These are phyloP conservation scores for Hylyphantes graminicola DNA, from an alignment of 1,140 invertebrate species.

Conservation along the genomic window DNA sequence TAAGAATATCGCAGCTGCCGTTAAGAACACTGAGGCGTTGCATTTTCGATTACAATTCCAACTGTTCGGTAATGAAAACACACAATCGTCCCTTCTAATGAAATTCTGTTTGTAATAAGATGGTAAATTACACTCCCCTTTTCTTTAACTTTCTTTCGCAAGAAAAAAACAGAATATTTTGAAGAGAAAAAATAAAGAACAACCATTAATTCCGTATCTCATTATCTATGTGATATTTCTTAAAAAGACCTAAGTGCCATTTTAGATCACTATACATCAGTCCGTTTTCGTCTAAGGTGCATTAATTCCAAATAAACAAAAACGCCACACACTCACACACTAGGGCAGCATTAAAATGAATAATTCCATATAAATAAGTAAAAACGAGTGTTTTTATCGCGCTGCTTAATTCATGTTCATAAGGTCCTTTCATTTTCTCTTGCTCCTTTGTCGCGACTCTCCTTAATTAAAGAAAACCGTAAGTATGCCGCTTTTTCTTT, in stretches of 20 bases:
- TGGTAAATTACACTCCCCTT: slow-evolving; percentile 25
- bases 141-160: slow-evolving; percentile 17
- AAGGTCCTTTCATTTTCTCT: slow-evolving; percentile 10
- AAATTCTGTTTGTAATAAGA: not conserved
- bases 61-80: slow-evolving; percentile 8
- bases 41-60: slow-evolving; percentile 13
- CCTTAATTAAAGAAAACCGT: slow-evolving; percentile 42
- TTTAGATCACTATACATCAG: too few relatives aligned
- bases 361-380: slow-evolving; percentile 11
- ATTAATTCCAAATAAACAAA: not conserved
- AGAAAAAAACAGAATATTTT: slow-evolving; percentile 26
- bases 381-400: slow-evolving; percentile 25
- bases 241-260: not conserved
- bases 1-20: too few relatives aligned
- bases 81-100: slow-evolving; percentile 1
- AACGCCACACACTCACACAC: not conserved
- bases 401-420: slow-evolving; percentile 43
- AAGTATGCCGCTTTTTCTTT: not conserved
- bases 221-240: not conserved
- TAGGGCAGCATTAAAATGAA: slow-evolving; percentile 1
- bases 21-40: too few relatives aligned
- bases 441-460: not conserved
- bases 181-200: slow-evolving; percentile 10
- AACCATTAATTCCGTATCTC: slow-evolving; percentile 37
- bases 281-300: too few relatives aligned